Percentiles rank a stretch among this genome's conserved stretches.
phyloP scores from a whole-genome alignment of 1,140 invertebrate species.

The Psix sp. region DNA sequence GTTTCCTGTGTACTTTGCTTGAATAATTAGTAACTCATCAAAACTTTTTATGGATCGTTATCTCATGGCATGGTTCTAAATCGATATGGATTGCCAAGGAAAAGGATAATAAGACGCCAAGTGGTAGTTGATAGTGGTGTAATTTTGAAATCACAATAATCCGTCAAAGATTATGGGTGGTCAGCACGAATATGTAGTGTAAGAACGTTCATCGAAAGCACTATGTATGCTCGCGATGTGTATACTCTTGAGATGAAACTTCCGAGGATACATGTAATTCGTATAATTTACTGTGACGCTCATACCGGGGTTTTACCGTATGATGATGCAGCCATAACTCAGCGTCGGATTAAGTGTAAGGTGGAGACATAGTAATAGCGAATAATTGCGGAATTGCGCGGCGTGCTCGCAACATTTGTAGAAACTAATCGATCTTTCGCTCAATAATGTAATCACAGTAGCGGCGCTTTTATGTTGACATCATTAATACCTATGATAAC shows the following conservation, averaged over 20 bases:
- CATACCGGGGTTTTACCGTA: slow-evolving; percentile 42
- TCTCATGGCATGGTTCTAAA: slow-evolving; percentile 15
- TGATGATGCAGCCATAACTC: slow-evolving; percentile 56
- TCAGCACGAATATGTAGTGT: slow-evolving; percentile 10
- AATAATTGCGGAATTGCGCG: slow-evolving; percentile 58
- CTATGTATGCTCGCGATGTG: slow-evolving; percentile 21
- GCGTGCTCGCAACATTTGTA: slow-evolving; percentile 50
- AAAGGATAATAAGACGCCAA: slow-evolving; percentile 25
- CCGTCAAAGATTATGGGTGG: slow-evolving; percentile 3
- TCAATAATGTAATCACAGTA: slow-evolving; percentile 51
- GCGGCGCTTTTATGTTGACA: slow-evolving; percentile 38
- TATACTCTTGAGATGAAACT: slow-evolving; percentile 41
- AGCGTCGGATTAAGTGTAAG: slow-evolving; percentile 55
- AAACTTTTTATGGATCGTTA: slow-evolving; percentile 14
- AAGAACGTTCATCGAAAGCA: slow-evolving; percentile 29
- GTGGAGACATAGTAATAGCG: slow-evolving; percentile 56
- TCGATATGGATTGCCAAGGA: slow-evolving; percentile 12
- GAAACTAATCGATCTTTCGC: slow-evolving; percentile 60
- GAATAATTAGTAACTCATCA: too few relatives aligned
- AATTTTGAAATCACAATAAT: slow-evolving; percentile 47
- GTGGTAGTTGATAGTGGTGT: slow-evolving; percentile 25
- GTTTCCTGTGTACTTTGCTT: too few relatives aligned
- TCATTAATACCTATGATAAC: slow-evolving; percentile 57
- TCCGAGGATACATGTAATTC: slow-evolving; percentile 54
- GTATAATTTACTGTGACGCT: slow-evolving; percentile 57